A percentile compares a stretch with the other conserved stretches of the same genome.
phyloP scores from a whole-genome alignment of 2,113 vertebrate species.

The Podilymbus podiceps region DNA sequence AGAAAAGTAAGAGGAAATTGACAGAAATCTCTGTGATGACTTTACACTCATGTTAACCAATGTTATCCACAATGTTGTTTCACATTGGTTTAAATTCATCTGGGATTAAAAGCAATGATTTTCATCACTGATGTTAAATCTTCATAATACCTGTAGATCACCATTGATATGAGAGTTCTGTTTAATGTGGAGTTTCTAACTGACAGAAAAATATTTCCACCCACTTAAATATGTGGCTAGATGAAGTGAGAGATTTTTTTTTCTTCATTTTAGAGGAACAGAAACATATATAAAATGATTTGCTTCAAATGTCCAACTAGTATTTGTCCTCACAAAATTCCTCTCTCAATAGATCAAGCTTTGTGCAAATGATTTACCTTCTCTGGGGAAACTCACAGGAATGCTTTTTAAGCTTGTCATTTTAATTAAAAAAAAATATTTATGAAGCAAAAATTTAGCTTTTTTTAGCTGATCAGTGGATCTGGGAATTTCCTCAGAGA shows the following conservation, averaged over 20 bases:
- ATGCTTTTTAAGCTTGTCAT: neutral
- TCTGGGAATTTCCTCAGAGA: neutral
- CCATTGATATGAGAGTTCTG: neutral
- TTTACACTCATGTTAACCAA: neutral
- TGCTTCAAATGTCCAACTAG: neutral
- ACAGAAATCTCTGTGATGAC: neutral
- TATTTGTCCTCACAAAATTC: neutral
- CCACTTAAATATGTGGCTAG: neutral
- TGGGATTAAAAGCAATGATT: neutral
- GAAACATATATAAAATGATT: neutral
- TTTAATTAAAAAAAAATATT: neutral
- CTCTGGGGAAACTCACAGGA: neutral
- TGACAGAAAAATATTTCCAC: neutral
- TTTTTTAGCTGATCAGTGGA: neutral
- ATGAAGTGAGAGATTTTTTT: neutral
- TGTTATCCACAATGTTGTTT: neutral
- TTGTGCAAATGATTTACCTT: neutral
- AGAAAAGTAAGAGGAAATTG: neutral
- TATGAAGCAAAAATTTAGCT: neutral
- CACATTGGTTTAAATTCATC: neutral
- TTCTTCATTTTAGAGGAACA: neutral
- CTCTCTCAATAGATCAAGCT: neutral
- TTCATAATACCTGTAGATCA: neutral
- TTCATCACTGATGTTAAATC: neutral
- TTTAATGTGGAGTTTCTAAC: neutral